These are phyloP conservation scores for Anorthoa munda DNA, from an alignment of 2,888 invertebrate genomes.

Conservation along the genomic window DNA sequence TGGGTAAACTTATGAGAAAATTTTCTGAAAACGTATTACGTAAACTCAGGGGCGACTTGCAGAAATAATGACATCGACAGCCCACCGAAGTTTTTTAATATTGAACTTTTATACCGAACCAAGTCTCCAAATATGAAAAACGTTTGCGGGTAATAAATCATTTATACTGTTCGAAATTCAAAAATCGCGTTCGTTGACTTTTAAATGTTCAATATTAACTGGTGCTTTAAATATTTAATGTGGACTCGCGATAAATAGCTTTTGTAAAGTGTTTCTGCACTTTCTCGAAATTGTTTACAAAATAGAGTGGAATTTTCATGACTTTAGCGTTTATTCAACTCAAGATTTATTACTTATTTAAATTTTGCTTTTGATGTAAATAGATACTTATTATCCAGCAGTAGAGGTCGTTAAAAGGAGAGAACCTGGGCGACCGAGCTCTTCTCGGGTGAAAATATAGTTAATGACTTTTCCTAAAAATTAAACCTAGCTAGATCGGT, in stretches of 20 bases:
- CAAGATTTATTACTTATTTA: slow-evolving; percentile 5
- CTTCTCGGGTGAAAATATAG: too few relatives aligned
- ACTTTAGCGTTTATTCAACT: slow-evolving; percentile 12
- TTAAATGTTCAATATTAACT: slow-evolving; percentile 52
- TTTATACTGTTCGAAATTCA: slow-evolving; percentile 61
- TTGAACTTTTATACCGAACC: slow-evolving; percentile 71
- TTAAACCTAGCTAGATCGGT: too few relatives aligned
- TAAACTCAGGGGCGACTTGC: slow-evolving; percentile 57
- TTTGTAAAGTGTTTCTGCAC: slow-evolving; percentile 37
- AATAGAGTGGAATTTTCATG: slow-evolving; percentile 12
- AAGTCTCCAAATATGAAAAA: slow-evolving; percentile 62
- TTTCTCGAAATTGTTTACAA: slow-evolving; percentile 33
- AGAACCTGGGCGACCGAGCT: too few relatives aligned
- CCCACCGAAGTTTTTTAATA: slow-evolving; percentile 76
- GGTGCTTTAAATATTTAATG: slow-evolving; percentile 51
- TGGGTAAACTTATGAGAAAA: slow-evolving; percentile 56
- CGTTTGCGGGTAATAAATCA: slow-evolving; percentile 65
- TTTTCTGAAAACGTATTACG: slow-evolving; percentile 59
- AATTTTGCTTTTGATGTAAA: slow-evolving; percentile 12
- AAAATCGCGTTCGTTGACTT: slow-evolving; percentile 54
- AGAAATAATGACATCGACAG: slow-evolving; percentile 67
- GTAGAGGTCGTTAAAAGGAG: not conserved
- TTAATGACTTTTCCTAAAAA: too few relatives aligned
- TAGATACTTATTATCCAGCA: not conserved
- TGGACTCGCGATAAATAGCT: slow-evolving; percentile 28